phyloP scores from a whole-genome alignment of 2,888 invertebrate genomes.

The Camptogramma bilineatum region DNA sequence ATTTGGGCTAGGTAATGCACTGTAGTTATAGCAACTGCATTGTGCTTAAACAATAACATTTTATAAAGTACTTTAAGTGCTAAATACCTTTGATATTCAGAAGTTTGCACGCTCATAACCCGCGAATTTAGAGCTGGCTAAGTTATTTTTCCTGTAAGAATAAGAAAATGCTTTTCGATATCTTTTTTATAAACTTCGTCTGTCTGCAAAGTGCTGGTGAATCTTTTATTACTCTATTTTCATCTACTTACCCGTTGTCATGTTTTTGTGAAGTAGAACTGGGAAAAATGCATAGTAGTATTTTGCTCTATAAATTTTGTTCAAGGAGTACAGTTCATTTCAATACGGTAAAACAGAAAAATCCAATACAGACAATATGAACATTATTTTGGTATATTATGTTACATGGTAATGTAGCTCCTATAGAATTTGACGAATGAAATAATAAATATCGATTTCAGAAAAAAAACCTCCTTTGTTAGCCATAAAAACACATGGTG shows the following conservation, averaged over 20 bases:
- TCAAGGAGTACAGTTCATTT: not conserved
- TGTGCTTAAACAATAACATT: slow-evolving; percentile 47
- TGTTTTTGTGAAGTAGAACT: slow-evolving; percentile 21
- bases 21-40: slow-evolving; percentile 44
- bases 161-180: slow-evolving; percentile 24
- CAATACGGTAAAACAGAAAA: no score
- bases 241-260: slow-evolving; percentile 32
- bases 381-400: no score
- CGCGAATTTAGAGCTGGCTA: not conserved
- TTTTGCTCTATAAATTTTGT: slow-evolving; percentile 8
- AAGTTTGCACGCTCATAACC: not conserved
- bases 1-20: slow-evolving; percentile 43
- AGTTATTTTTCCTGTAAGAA: slow-evolving; percentile 3
- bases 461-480: no score
- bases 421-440: no score
- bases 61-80: slow-evolving; percentile 40
- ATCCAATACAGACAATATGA: no score
- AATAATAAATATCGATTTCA: no score
- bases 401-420: no score
- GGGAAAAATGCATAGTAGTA: slow-evolving; percentile 24
- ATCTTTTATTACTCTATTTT: slow-evolving; percentile 38
- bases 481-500: no score
- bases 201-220: slow-evolving; percentile 36
- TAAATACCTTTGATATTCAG: slow-evolving; percentile 22
- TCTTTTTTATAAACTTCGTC: slow-evolving; percentile 22